Percentiles rank a stretch among this genome's conserved stretches.
These are phyloP conservation scores for Branchipolynoe longqiensis DNA, from an alignment of 2,888 invertebrate genomes.

Conservation along the genomic window DNA sequence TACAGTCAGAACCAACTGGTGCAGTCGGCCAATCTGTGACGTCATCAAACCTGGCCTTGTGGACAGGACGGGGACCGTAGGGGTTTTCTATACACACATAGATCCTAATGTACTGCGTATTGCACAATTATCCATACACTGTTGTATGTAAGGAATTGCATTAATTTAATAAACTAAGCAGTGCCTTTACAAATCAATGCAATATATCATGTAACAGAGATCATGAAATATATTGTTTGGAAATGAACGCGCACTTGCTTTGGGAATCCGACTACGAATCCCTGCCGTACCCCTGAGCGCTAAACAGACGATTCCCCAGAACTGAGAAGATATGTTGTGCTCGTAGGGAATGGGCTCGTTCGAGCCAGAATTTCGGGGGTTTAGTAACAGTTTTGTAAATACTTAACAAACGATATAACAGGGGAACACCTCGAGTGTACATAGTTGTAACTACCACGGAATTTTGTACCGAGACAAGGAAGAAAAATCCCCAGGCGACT, in stretches of 20 bases:
- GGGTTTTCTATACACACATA: background rate
- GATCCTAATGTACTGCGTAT: slow-evolving; percentile 2
- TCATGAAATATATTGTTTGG: background rate
- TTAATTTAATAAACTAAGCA: background rate
- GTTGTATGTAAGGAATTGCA: no score
- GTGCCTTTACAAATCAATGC: background rate
- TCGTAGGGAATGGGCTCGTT: slow-evolving; percentile 61
- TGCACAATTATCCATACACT: background rate
- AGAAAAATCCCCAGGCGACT: slow-evolving; percentile 33
- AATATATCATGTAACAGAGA: background rate
- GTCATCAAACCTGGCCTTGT: slow-evolving; percentile 29
- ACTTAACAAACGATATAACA: slow-evolving; percentile 45
- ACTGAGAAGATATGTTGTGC: slow-evolving; percentile 62
- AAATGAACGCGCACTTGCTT: slow-evolving; percentile 2
- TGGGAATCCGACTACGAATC: background rate
- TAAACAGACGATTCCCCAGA: slow-evolving; percentile 59
- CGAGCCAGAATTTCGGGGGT: slow-evolving; percentile 65
- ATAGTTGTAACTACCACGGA: slow-evolving; percentile 51
- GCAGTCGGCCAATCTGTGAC: background rate
- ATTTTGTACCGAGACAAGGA: slow-evolving; percentile 45
- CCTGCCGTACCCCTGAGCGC: slow-evolving; percentile 16
- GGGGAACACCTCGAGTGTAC: slow-evolving; percentile 57
- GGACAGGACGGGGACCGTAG: slow-evolving; percentile 34
- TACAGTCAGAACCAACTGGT: no score
- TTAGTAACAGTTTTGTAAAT: slow-evolving; percentile 58